Evolutionary conservation across 2,888 invertebrate genomes (phyloP).

Genomic region (Clepsis dumicolana): DNA sequence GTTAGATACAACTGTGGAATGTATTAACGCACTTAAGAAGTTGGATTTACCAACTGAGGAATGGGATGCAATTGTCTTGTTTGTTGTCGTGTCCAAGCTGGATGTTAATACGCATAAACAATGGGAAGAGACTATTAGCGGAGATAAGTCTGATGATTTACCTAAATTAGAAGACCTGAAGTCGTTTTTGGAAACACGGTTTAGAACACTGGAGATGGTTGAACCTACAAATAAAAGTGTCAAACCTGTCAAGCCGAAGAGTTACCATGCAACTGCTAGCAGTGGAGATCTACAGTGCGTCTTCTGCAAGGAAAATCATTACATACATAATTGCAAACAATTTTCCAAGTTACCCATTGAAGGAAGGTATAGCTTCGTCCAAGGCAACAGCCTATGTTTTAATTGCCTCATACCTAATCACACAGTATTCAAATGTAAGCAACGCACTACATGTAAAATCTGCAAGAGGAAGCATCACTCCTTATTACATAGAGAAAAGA

Average conservation of each 20-base stretch:
- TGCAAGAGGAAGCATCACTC: constrained; percentile 14
- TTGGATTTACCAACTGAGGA: constrained; percentile 2
- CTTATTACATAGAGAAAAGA: constrained; percentile 17
- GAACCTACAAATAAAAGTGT: constrained; percentile 11
- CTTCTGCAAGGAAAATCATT: constrained; percentile 18
- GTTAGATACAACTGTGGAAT: constrained; percentile 11
- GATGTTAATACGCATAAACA: neutral
- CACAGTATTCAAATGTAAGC: constrained; percentile 15
- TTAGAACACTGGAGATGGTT: constrained; percentile 19
- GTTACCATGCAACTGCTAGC: constrained; percentile 6
- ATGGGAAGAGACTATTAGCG: constrained; percentile 20
- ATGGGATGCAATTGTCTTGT: constrained; percentile 9
- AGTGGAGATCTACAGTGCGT: neutral
- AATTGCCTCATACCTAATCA: constrained; percentile 20
- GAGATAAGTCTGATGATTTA: neutral
- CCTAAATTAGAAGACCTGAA: constrained; percentile 7
- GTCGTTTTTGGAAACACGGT: constrained; percentile 10
- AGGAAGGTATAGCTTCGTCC: constrained; percentile 14
- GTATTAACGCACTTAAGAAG: constrained; percentile 14
- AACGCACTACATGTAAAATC: constrained; percentile 1
- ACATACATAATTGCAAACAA: constrained; percentile 13
- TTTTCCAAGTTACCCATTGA: constrained; percentile 4
- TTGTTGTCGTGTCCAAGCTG: neutral
- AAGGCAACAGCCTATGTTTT: constrained; percentile 8
- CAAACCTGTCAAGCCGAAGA: constrained; percentile 18